phyloP scores from a whole-genome alignment of 2,113 vertebrate genomes.

The Cebidichthys violaceus region DNA sequence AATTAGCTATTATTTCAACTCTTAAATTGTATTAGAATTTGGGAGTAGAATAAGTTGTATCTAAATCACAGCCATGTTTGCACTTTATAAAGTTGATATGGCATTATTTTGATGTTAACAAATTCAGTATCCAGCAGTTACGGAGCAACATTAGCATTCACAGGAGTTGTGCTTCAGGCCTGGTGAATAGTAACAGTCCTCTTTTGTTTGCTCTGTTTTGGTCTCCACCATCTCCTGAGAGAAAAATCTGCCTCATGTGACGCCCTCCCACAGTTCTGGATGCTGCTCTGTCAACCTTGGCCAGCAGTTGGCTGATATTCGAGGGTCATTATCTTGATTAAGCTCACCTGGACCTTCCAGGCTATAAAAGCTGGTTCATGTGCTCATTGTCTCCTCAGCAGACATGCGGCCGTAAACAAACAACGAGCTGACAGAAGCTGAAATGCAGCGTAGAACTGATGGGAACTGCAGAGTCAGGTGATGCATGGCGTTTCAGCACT shows the following conservation, averaged over 20 bases:
- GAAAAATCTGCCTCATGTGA: neutral
- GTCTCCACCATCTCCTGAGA: neutral
- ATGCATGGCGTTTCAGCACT: neutral
- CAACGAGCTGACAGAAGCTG: neutral
- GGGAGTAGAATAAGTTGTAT: neutral
- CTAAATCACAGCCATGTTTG: neutral
- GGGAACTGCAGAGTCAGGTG: neutral
- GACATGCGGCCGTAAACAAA: neutral
- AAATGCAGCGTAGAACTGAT: neutral
- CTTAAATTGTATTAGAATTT: neutral
- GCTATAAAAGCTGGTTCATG: neutral
- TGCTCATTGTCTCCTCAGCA: neutral
- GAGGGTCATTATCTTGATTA: neutral
- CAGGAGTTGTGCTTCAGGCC: neutral
- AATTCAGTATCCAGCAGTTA: neutral
- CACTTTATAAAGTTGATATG: neutral
- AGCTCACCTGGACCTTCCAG: neutral
- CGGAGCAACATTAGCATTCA: neutral
- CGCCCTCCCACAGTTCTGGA: neutral
- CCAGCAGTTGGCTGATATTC: neutral
- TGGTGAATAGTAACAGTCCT: neutral
- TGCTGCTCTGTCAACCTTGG: neutral
- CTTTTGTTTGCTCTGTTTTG: neutral
- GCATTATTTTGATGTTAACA: neutral
- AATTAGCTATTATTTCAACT: neutral